Percentiles rank a stretch among this genome's conserved stretches.
Evolutionary conservation across 2,113 vertebrate species (phyloP).

Genomic region (Dicentrarchus labrax): DNA sequence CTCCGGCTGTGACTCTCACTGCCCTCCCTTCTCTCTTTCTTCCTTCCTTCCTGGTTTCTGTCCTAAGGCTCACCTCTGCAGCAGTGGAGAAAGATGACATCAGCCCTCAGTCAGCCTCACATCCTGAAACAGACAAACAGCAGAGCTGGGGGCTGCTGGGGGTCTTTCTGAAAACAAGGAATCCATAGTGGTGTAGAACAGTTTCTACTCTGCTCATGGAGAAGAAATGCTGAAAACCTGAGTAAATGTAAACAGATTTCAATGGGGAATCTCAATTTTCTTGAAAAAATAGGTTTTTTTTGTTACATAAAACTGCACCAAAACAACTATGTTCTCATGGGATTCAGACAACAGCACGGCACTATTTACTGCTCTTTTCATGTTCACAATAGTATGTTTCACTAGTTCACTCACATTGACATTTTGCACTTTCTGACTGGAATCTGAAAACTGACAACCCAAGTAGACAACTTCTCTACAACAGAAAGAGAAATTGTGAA

Average conservation of each 20-base stretch:
- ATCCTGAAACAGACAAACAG: conserved; percentile 75
- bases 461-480: background rate
- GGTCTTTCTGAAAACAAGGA: conserved; percentile 37
- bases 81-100: conserved; percentile 78
- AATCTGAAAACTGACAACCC: conserved; percentile 5
- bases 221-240: background rate
- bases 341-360: background rate
- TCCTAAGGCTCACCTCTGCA: conserved; percentile 80
- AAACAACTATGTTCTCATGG: background rate
- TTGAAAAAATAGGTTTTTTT: too few species aligned
- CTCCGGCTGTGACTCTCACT: conserved; percentile 40
- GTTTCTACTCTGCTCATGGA: conserved; percentile 4
- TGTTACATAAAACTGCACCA: background rate
- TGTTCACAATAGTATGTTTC: background rate
- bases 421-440: conserved; percentile 5
- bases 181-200: background rate
- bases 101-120: conserved; percentile 71
- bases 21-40: conserved; percentile 51
- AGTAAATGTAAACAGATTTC: conserved; percentile 23
- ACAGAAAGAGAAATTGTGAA: conserved; percentile 8
- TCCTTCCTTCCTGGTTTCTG: conserved; percentile 67
- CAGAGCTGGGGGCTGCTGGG: conserved; percentile 40
- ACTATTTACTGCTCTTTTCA: background rate
- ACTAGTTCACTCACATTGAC: background rate
- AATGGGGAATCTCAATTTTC: background rate